Evolutionary conservation across 2,113 vertebrate species (phyloP).

Genomic region (Hydrochoerus hydrochaeris): DNA sequence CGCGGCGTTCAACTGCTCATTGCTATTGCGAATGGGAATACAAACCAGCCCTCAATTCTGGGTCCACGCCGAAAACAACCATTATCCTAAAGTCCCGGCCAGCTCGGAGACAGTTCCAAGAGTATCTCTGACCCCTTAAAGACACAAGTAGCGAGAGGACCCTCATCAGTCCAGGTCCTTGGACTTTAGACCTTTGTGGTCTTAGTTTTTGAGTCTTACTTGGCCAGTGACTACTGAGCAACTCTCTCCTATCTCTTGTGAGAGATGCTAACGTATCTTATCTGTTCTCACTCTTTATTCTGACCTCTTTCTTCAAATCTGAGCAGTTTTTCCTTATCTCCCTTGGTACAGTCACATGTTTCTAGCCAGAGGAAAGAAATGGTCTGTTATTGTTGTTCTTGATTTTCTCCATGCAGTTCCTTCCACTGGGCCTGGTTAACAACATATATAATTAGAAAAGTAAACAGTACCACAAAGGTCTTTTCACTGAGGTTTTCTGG

Average conservation of each 20-base stretch:
- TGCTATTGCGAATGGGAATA: not conserved
- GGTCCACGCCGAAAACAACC: not conserved
- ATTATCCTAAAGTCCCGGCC: not conserved
- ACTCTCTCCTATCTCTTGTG: not conserved
- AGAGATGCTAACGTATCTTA: slow-evolving; percentile 14
- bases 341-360: slow-evolving; percentile 35
- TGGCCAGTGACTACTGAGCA: not conserved
- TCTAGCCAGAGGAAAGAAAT: slow-evolving; percentile 61
- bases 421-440: slow-evolving; percentile 29
- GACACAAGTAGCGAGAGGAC: not conserved
- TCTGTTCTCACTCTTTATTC: slow-evolving; percentile 42
- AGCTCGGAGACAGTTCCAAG: not conserved
- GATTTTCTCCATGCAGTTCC: slow-evolving; percentile 25
- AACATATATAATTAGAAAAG: slow-evolving; percentile 69
- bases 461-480: slow-evolving; percentile 64
- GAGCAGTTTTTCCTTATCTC: slow-evolving; percentile 43
- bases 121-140: not conserved
- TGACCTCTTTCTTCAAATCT: slow-evolving; percentile 51
- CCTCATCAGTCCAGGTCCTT: not conserved
- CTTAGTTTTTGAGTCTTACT: not conserved
- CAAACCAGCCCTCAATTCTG: not conserved
- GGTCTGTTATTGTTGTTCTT: slow-evolving; percentile 41
- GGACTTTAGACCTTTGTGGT: not conserved
- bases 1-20: not conserved
- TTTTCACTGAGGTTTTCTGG: slow-evolving; percentile 50